Evolutionary conservation across 2,888 invertebrate species (phyloP), one percentile per base, ranked within the genome.

Genomic region (Nephrotoma appendiculata): DNA sequence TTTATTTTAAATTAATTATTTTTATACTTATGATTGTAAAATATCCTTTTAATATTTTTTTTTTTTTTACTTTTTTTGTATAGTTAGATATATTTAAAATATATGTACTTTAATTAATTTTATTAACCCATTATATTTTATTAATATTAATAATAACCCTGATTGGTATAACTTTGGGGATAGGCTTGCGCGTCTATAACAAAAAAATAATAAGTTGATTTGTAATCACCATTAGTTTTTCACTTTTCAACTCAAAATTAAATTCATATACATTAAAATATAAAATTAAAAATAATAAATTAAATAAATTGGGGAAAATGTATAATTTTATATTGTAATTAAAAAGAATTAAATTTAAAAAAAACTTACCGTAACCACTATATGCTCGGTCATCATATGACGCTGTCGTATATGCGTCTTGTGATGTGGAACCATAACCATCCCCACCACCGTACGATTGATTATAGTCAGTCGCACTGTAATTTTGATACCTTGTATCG

Each of bases 301-400:
- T 84, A 84, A 84, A 84, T 84, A 84, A 84, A 71, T 84, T 84
- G 19, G 7, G 6, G 6, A n/a, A 71, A 6, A 71, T 19, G 12
- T 19, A 71, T 71, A 71, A 71, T 71, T 71, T 12, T 15, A 15
- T 15, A 71, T 71, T 15, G 19, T 2, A 15, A 19, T 15, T 71
- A 71, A 71, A 48, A 41, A 41, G 3, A 83, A 41, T 41, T 42
- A n/a, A 42, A 84, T 43, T 43, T 42, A 84, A n/a, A 84, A 6
- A 84, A 42, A 52, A 90, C 91, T 90, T 89, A 92, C 92, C 91
- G 89, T 92, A 92, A 86, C 91, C 90, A 43, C 91, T 90, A 88
- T 92, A 92, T 41, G 91, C 90, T 87, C 92, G 89, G 87, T 91
- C 92, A 88, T 92, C 91, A 88, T 92, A 92, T 43, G 87, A 57